phyloP scores from a whole-genome alignment of 2,113 vertebrate genomes.

The Pungitius pungitius region DNA sequence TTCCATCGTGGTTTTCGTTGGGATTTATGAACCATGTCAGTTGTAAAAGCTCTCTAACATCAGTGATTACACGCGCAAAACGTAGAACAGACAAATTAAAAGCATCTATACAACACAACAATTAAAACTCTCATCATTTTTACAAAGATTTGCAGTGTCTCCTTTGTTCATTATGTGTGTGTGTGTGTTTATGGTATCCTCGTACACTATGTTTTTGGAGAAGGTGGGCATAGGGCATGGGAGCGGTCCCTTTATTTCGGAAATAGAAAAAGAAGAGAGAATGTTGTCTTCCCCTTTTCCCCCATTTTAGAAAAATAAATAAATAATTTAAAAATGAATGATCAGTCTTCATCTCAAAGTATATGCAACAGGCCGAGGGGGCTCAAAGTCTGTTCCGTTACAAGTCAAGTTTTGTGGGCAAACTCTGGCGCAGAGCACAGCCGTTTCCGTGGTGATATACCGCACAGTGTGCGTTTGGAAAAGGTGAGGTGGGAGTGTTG shows the following conservation, averaged over 20 bases:
- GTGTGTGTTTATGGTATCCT: background rate
- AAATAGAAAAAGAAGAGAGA: background rate
- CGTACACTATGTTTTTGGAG: background rate
- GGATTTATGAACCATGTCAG: slow-evolving; percentile 15
- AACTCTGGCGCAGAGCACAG: background rate
- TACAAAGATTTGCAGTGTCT: slow-evolving; percentile 12
- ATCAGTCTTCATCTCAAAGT: slow-evolving; percentile 26
- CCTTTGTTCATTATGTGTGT: slow-evolving; percentile 3
- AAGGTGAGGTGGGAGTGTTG: slow-evolving; percentile 33
- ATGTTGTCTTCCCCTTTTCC: background rate
- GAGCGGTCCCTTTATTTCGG: slow-evolving; percentile 5
- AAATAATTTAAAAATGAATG: slow-evolving; percentile 71
- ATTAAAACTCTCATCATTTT: slow-evolving; percentile 1
- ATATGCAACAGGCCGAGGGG: background rate
- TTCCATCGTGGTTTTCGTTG: slow-evolving; percentile 5
- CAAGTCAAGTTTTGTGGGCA: background rate
- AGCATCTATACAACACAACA: slow-evolving; percentile 54
- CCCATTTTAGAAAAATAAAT: slow-evolving; percentile 74
- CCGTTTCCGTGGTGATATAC: slow-evolving; percentile 36
- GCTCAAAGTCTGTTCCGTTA: background rate
- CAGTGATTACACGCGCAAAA: slow-evolving; percentile 44
- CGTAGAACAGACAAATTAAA: slow-evolving; percentile 38
- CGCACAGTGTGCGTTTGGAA: background rate
- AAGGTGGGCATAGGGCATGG: background rate
- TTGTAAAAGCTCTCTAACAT: slow-evolving; percentile 34